Evolutionary conservation across 2,797 vertebrate species (phyloP), one percentile per base, ranked within the genome.

Genomic region (Sebastes nivosus): DNA sequence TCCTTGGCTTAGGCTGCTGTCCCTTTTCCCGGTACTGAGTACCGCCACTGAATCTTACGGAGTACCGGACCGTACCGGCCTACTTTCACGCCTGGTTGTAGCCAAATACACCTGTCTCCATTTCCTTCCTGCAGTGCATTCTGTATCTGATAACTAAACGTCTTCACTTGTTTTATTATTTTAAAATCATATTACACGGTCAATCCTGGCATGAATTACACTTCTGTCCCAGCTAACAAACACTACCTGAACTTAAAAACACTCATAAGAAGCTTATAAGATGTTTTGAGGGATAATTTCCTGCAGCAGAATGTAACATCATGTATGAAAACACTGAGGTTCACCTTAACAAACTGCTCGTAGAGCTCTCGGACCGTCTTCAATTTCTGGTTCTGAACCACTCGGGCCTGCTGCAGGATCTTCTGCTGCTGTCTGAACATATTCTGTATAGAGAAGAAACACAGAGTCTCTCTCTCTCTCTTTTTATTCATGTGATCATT

Each of bases 381-480:
- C 90, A 98, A 91, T 90, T 97, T 98, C 93, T 98, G 97, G 86
- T 90, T 97, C 80, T 98, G 97, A 72, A 97, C 95, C 55, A 97
- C 92, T 93, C 97, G 91, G 84, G 96, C 94, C 89, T 99, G 97
- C 84, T 99, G 98, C 81, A 98, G 95, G 92, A 97, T 80, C 72
- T 98, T 98, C 89, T 97, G 98, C 87, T 99, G 97, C 91, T 99
- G 97, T 57, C 95, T 95, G 93, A 99, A 95, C 82, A 98, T 87
- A 89, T 93, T 97, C 98, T 99, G 79, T 12, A 87, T 79, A 91
- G 80, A 82, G 72, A 20, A 65, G 20, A 58, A 12, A 29, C 9
- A 18, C 3, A 6, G 14, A 34, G 20, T 32, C 58, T 30, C 25
- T 59, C 55, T 24, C 34, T 24, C 55, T 58, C 38, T 42, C 13